Conservation (phyloP, 2,888 invertebrate species). For the Athetis lepigone region DNA sequence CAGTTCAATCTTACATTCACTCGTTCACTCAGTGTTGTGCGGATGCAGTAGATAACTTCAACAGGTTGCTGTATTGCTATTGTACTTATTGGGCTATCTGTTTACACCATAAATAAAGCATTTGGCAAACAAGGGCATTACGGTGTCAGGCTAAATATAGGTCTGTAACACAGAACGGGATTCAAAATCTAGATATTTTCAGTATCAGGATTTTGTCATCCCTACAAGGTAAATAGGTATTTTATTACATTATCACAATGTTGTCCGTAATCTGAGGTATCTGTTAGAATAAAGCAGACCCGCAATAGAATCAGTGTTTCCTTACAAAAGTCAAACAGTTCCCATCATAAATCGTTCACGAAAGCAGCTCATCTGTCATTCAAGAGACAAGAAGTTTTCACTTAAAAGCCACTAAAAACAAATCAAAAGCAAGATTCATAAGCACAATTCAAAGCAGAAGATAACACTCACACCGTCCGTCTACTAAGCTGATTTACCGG, state of each 20-base stretch:
- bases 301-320: no score
- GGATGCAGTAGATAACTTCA: slow-evolving; percentile 45
- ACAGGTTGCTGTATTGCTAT: slow-evolving; percentile 54
- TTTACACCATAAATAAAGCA: slow-evolving; percentile 43
- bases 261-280: no score
- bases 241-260: no score
- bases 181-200: slow-evolving; percentile 12
- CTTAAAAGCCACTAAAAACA: slow-evolving; percentile 43
- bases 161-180: slow-evolving; percentile 6
- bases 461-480: slow-evolving; percentile 82
- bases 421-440: slow-evolving; percentile 51
- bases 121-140: slow-evolving; percentile 49
- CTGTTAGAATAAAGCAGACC: no score
- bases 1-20: slow-evolving; percentile 55
- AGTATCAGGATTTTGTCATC: not conserved
- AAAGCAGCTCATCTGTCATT: slow-evolving; percentile 20
- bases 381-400: slow-evolving; percentile 31
- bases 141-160: slow-evolving; percentile 36
- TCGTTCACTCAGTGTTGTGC: slow-evolving; percentile 41
- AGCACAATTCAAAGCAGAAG: slow-evolving; percentile 78
- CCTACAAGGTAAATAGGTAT: no score
- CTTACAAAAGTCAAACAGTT: slow-evolving; percentile 4
- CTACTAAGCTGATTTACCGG: slow-evolving; percentile 88
- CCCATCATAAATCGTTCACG: slow-evolving; percentile 35
- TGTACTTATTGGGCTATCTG: slow-evolving; percentile 57